Conservation (phyloP, 2,797 vertebrate genomes). For the Lithobates sylvaticus region DNA sequence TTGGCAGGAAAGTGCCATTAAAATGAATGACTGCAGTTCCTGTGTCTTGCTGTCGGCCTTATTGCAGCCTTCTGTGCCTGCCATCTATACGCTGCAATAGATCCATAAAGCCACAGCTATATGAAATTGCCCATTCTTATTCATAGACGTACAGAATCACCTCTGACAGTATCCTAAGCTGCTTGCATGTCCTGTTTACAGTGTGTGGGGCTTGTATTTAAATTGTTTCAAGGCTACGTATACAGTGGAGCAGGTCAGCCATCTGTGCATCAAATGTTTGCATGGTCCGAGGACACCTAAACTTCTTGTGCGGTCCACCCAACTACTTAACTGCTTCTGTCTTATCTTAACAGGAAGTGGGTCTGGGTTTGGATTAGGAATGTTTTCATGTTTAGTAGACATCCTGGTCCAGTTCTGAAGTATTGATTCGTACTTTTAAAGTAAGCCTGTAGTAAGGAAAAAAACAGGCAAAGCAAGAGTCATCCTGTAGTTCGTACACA, state of each 20-base stretch:
- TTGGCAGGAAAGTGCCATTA: too few relatives aligned
- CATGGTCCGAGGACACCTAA: slow-evolving; percentile 8
- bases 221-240: slow-evolving; percentile 15
- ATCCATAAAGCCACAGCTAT: neutral
- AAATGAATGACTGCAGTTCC: too few relatives aligned
- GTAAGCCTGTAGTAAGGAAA: neutral
- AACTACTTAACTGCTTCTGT: neutral
- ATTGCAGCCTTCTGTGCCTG: neutral
- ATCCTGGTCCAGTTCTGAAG: neutral
- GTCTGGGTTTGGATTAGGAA: neutral
- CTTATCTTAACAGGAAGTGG: neutral
- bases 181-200: slow-evolving; percentile 11
- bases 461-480: neutral
- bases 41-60: neutral
- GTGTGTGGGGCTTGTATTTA: neutral
- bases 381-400: neutral
- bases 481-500: neutral
- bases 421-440: neutral
- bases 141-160: neutral
- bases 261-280: slow-evolving; percentile 42
- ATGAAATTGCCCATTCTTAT: neutral
- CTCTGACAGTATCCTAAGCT: neutral
- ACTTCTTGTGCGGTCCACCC: slow-evolving; percentile 25
- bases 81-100: neutral
- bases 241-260: slow-evolving; percentile 34